Evolutionary conservation across 2,113 vertebrate species (phyloP).

Genomic region (Notarius lentiginosus): DNA sequence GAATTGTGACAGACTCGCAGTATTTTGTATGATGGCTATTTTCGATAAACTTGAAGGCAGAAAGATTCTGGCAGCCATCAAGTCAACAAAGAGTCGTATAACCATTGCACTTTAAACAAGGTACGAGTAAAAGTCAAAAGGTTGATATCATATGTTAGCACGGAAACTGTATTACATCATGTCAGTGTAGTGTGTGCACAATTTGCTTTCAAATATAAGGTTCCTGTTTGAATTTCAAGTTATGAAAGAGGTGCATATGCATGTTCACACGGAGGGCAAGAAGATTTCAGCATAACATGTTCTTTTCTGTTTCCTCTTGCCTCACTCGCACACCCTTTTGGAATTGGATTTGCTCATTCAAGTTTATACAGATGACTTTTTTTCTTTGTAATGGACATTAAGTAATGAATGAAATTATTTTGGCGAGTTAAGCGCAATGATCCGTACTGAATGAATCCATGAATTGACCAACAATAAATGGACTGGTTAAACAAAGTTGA

Average conservation of each 20-base stretch:
- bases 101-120: background rate
- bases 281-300: constrained; percentile 11
- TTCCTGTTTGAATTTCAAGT: background rate
- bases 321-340: background rate
- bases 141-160: background rate
- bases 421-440: background rate
- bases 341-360: background rate
- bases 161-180: background rate
- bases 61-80: background rate
- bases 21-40: background rate
- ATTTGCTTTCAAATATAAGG: background rate
- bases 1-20: background rate
- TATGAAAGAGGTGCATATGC: too few species aligned
- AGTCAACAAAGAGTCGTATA: background rate
- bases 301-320: constrained; percentile 1
- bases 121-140: background rate
- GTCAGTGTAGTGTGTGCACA: background rate
- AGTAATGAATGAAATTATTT: background rate
- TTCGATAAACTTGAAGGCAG: background rate
- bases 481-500: background rate
- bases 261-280: background rate
- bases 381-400: background rate
- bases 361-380: background rate
- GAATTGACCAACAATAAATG: background rate
- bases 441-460: background rate